Base-by-base conservation (phyloP, 2,797 vertebrate genomes). In the Gobionotothen gibberifrons region DNA sequence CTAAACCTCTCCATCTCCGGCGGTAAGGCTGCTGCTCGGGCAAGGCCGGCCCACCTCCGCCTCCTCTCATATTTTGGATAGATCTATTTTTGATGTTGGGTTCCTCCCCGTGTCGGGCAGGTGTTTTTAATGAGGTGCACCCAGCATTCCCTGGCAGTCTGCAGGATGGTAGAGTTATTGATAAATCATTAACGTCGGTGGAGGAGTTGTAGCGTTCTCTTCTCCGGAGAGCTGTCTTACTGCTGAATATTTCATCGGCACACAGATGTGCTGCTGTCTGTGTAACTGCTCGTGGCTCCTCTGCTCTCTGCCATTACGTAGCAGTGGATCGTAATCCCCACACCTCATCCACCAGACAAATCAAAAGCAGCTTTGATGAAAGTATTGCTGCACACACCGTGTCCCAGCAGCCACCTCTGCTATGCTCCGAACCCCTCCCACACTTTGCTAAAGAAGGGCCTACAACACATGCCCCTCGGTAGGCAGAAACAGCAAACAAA, bases 201-300 rank as follows among this genome's bases (percentile, higher is more conserved):
- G 91, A 93, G 90, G 87, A 92, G 88, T 87, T 86, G 87, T 87
- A 91, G 90, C 87, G 84, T 42, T 85, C 87, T 79, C 90, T 91
- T 85, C 94, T 94, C 91, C 80, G 53, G 90, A 92, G 93, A 92
- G 93, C 92, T 83, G 89, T 92, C 90, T 90, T 79, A 42, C 91
- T 93, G 86, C 90, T 96, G 90, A 96, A 96, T 95, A 96, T 96
- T 96, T 96, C 91, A 96, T 94, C 19, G 85, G 79, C 92, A 78
- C 93, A 92, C 94, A 96, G 95, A 95, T 95, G 94, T 93, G 95
- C 93, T 93, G 90, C 93, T 94, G 93, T 95, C 94, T 94, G 88
- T 91, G 90, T 92, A 93, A 93, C 93, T 81, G 92, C 90, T 94
- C 88, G 79, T 90, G 82, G 92, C 92, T 93, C 85, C 89, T 92